Percentiles rank a stretch among this genome's conserved stretches.
These are phyloP conservation scores for Thecocarcelia acutangulata DNA, from an alignment of 2,888 invertebrate species.

Conservation along the genomic window DNA sequence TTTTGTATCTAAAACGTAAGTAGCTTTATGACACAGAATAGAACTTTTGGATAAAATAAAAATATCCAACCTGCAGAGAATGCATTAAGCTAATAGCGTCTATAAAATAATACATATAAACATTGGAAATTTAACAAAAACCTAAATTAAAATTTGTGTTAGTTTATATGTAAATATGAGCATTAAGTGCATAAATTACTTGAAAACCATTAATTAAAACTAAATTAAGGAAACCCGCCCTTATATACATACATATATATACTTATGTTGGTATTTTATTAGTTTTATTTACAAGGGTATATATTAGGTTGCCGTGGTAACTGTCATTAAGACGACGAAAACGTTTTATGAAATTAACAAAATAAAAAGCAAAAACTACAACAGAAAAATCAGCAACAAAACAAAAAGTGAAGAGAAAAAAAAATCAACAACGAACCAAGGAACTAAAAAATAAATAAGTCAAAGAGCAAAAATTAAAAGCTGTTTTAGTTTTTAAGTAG, in stretches of 20 bases:
- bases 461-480: constrained; percentile 29
- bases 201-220: too few relatives aligned
- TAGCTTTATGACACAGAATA: too few relatives aligned
- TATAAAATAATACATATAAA: too few relatives aligned
- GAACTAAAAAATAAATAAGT: constrained; percentile 26
- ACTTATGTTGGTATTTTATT: too few relatives aligned
- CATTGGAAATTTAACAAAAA: too few relatives aligned
- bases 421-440: constrained; percentile 21
- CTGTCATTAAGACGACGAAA: constrained; percentile 55
- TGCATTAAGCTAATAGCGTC: too few relatives aligned
- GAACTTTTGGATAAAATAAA: too few relatives aligned
- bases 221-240: constrained; percentile 11
- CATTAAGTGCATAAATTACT: too few relatives aligned
- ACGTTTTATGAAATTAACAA: constrained; percentile 45
- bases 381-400: constrained; percentile 23
- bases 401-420: constrained; percentile 19
- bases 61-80: too few relatives aligned
- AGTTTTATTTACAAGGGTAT: not conserved
- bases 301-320: constrained; percentile 60
- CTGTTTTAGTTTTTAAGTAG: constrained; percentile 41
- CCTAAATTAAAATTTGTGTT: too few relatives aligned
- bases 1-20: too few relatives aligned
- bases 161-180: too few relatives aligned
- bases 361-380: constrained; percentile 30
- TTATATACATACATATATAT: not conserved